Conservation (phyloP, 2,113 vertebrate species). For the Sturnus vulgaris region DNA sequence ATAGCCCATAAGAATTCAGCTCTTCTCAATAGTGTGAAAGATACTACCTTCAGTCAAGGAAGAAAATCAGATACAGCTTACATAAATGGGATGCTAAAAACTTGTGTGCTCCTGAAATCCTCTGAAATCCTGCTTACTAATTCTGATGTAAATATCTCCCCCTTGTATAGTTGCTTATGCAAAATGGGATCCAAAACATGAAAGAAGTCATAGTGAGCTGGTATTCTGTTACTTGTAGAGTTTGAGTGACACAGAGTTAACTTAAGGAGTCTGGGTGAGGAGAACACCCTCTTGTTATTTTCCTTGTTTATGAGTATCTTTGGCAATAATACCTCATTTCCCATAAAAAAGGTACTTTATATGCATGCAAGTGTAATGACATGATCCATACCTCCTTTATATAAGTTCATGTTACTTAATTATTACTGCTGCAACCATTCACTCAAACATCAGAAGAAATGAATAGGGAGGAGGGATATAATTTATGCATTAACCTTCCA, state of each 20-base stretch:
- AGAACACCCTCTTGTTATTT: background rate
- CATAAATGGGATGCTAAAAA: background rate
- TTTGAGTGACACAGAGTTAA: background rate
- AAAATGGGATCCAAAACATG: background rate
- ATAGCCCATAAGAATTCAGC: background rate
- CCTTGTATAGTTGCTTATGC: background rate
- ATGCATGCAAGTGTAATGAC: background rate
- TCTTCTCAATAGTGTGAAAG: background rate
- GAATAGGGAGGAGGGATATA: background rate
- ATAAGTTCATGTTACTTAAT: background rate
- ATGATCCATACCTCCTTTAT: background rate
- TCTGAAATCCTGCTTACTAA: background rate
- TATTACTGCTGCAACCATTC: background rate
- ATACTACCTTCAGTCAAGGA: background rate
- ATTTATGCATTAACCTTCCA: constrained; percentile 12
- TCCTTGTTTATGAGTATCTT: background rate
- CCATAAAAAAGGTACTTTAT: background rate
- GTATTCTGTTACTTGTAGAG: background rate
- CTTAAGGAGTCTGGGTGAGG: background rate
- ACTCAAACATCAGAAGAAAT: constrained; percentile 19
- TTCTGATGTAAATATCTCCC: background rate
- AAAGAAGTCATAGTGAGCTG: background rate
- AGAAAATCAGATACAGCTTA: background rate
- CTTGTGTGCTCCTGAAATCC: background rate
- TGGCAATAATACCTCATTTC: background rate